Evolutionary conservation across 2,797 vertebrate genomes (phyloP).

Genomic region (Ispidina lecontei): DNA sequence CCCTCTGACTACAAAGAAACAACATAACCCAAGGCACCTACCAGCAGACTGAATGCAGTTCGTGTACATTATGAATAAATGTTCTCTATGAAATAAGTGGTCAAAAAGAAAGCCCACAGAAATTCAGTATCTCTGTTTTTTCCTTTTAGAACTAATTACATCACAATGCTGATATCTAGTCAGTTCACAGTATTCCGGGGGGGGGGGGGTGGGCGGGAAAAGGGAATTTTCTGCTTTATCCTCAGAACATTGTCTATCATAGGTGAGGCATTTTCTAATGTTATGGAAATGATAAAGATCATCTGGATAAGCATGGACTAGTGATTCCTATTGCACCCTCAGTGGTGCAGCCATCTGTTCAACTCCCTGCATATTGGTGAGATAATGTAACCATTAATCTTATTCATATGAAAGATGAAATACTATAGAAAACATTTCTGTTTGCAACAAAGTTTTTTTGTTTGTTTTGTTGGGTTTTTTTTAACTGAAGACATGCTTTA

Average conservation of each 20-base stretch:
- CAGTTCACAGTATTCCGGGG: background rate
- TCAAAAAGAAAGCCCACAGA: background rate
- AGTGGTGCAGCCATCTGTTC: conserved; percentile 48
- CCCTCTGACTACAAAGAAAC: background rate
- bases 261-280: background rate
- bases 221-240: background rate
- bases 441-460: background rate
- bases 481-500: background rate
- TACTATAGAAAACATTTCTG: background rate
- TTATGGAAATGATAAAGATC: conserved; percentile 18
- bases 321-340: background rate
- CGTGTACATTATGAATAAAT: background rate
- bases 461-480: background rate
- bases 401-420: background rate
- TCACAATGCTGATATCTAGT: background rate
- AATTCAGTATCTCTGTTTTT: background rate
- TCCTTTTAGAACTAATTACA: background rate
- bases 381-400: background rate
- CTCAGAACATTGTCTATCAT: background rate
- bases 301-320: background rate
- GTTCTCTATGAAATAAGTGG: background rate
- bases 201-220: too few species aligned
- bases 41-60: background rate
- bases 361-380: background rate
- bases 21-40: background rate